Base-by-base conservation (phyloP, 2,888 invertebrate genomes). In the Epistrophella euchroma region DNA sequence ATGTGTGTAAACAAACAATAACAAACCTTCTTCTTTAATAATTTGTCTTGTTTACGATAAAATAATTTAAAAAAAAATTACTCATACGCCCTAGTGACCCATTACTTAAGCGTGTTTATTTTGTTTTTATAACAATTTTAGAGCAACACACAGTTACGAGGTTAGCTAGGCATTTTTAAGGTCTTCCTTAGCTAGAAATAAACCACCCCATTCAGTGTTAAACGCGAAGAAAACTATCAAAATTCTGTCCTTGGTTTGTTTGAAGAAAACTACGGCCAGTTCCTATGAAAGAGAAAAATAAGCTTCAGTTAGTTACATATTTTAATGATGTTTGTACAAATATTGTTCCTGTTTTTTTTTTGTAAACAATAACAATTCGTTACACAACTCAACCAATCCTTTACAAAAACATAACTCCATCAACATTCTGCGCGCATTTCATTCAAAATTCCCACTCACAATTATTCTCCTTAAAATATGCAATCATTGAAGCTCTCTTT, bases 391-490 rank as follows among this genome's bases (percentile, higher is more conserved):
- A 43, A 1, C 10, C n/a, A n/a, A 6, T 15, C 6, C 40, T 2
- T 15, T 1, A 0, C 28, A 32, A 11, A 17, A 32, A 55, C 0
- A 7, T 9, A 35, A 37, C 62, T 28, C 58, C 11, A 25, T 11
- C n/a, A 40, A 62, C 22, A 43, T 64, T 64, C 45, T 64, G 47
- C 66, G 66, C 47, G 66, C 47, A 66, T 10, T 47, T 19, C 11
- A 37, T 13, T 25, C 32, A 56, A 60, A 70, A 52, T 25, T 56
- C 22, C 1, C 40, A 52, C 55, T 68, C 58, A 37, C 22, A 60
- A 60, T 50, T 28, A 4, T 32, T 50, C 70, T 40, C 77, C 77
- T 77, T 15, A 40, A 60, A 37, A 22, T 77, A 77, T 77, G 70
- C 77, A 58, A 70, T 28, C 3, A 40, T 28, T 15, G 5, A 19